Base-by-base conservation (phyloP, 2,888 invertebrate species). In the Lycophotia porphyrea region DNA sequence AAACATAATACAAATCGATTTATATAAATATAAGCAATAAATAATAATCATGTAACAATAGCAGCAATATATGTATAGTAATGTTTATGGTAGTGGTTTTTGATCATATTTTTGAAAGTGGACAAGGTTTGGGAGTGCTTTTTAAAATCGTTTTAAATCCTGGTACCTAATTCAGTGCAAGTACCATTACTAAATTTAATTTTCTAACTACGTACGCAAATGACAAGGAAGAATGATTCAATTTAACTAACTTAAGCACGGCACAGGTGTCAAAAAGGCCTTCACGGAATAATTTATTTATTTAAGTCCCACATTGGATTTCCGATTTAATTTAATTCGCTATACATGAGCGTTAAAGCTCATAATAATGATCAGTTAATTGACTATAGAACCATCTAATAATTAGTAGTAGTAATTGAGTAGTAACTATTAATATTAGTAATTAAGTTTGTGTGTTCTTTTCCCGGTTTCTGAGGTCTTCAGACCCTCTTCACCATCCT, bases 291-390 rank as follows among this genome's bases (percentile, higher is more conserved):
- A 34, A 69, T 47, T 55, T n/a, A 81, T 63, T n/a, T n/a, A 76
- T 63, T 66, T 52, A 58, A 47, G 58, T 55, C 18, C 39, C 52
- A 76, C 58, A 73, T 47, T 63, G 5, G 44, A 55, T 81, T 76
- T 76, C 24, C 27, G 24, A 64, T 60, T 64, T 65, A 47, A 77
- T 69, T 84, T 68, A 60, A 67, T 71, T 58, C 21, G 21, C 47
- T 55, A 36, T 7, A 47, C 58, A 65, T 63, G 47, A 65, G 21
- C 34, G 24, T 52, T 55, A 34, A 71, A 39, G 44, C 44, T 55
- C n/a, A 34, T 63, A 55, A 63, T 55, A 47, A 71, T 47, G 5
- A 78, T 47, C 31, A 63, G 24, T 64, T 78, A 74, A 78, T 68
- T 74, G 63, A 34, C 11, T 42, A 49, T 63, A 42, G 3, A 67